These are phyloP conservation scores for Orchestia grillus DNA, from an alignment of 1,140 invertebrate species.

Conservation along the genomic window DNA sequence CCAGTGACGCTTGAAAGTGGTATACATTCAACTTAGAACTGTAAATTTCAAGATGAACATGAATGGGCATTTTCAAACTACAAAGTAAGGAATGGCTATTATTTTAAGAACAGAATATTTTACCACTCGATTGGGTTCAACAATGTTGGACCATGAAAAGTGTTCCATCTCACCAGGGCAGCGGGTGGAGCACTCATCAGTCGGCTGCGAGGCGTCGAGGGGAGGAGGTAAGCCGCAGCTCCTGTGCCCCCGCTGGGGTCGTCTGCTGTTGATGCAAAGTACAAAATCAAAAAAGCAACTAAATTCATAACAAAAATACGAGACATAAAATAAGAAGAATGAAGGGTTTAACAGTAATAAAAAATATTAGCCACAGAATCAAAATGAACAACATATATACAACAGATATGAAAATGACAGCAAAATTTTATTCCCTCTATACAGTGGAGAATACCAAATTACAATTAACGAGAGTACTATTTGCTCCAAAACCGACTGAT, in stretches of 20 bases:
- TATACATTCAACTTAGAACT: neutral
- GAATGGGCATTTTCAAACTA: neutral
- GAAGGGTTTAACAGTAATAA: too few species aligned
- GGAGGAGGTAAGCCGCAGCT: neutral
- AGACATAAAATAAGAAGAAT: neutral
- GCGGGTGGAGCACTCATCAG: constrained; percentile 22
- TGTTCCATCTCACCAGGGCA: neutral
- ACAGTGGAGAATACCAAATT: too few species aligned
- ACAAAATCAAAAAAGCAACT: neutral
- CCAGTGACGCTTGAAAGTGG: neutral
- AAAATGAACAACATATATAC: too few species aligned
- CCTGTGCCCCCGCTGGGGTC: neutral
- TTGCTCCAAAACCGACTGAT: too few species aligned
- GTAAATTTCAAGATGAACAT: neutral
- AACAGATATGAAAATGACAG: too few species aligned
- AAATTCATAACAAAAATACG: neutral
- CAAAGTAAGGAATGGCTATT: neutral
- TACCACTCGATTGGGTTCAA: neutral
- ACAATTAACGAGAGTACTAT: too few species aligned
- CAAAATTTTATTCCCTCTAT: too few species aligned
- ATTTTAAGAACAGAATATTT: neutral
- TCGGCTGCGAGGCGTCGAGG: neutral
- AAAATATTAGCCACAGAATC: too few species aligned
- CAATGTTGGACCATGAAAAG: neutral
- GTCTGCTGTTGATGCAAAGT: neutral